Evolutionary conservation across 2,113 vertebrate genomes (phyloP).

Genomic region (Pituophis catenifer): DNA sequence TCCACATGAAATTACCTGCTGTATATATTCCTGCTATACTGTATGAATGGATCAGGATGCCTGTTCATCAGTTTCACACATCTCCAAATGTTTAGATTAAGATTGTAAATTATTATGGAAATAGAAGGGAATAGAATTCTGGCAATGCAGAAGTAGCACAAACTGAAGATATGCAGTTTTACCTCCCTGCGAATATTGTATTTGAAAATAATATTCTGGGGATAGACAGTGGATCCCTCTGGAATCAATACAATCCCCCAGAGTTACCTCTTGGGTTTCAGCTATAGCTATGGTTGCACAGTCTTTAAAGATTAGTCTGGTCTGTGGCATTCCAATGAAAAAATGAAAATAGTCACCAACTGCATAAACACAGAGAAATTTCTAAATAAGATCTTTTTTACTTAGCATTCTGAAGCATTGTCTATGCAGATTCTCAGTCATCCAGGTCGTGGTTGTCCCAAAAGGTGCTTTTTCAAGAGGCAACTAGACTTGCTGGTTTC

Average conservation of each 20-base stretch:
- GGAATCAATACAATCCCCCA: neutral
- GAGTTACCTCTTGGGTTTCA: neutral
- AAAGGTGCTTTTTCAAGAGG: no score
- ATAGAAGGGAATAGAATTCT: neutral
- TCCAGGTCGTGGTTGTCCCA: no score
- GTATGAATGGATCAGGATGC: neutral
- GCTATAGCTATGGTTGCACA: neutral
- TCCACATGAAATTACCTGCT: neutral
- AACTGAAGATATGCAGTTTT: neutral
- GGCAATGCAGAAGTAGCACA: neutral
- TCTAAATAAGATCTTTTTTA: neutral
- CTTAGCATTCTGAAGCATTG: neutral
- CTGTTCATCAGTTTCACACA: neutral
- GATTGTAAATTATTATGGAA: neutral
- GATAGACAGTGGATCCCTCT: neutral
- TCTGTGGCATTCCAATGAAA: neutral
- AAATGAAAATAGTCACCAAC: neutral
- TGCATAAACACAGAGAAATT: neutral
- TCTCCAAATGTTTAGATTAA: neutral
- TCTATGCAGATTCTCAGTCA: no score
- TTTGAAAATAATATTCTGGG: conserved; percentile 38
- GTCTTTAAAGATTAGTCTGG: neutral
- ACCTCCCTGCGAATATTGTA: conserved; percentile 13
- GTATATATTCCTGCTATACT: neutral
- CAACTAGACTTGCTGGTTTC: no score